Percentiles rank a stretch among this genome's conserved stretches.
Conservation (phyloP, 2,113 vertebrate genomes). For the Gulo gulo region DNA sequence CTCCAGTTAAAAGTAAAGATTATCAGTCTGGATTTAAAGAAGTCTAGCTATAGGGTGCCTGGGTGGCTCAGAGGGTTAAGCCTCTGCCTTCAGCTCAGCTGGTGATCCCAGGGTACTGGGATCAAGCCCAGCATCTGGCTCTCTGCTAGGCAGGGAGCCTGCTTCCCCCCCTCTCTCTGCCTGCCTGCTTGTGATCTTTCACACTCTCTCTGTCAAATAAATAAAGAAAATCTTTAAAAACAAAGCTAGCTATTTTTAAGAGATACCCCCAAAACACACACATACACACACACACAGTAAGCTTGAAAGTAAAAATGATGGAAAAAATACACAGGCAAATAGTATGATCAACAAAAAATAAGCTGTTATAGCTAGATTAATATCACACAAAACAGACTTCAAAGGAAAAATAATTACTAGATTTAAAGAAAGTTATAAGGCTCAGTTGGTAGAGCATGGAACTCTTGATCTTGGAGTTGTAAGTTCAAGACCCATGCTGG, state of each 20-base stretch:
- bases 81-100: no score
- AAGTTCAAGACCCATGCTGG: neutral
- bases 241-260: constrained; percentile 16
- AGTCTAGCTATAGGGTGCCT: neutral
- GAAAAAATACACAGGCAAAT: neutral
- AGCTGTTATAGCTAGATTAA: neutral
- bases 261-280: neutral
- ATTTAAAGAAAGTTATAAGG: neutral
- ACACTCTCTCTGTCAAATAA: no score
- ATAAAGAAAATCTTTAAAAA: no score
- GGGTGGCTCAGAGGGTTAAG: no score
- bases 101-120: no score
- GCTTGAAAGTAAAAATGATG: neutral
- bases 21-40: neutral
- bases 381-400: neutral
- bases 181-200: no score
- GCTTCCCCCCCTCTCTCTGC: no score
- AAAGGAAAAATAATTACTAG: neutral
- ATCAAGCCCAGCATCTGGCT: no score
- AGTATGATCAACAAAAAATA: neutral
- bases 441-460: neutral
- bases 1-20: neutral
- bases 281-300: neutral
- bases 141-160: no score
- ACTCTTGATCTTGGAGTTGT: neutral